Percentiles rank a stretch among this genome's conserved stretches.
Evolutionary conservation across 1,140 invertebrate species (phyloP).

Genomic region (Drosophila rufa): DNA sequence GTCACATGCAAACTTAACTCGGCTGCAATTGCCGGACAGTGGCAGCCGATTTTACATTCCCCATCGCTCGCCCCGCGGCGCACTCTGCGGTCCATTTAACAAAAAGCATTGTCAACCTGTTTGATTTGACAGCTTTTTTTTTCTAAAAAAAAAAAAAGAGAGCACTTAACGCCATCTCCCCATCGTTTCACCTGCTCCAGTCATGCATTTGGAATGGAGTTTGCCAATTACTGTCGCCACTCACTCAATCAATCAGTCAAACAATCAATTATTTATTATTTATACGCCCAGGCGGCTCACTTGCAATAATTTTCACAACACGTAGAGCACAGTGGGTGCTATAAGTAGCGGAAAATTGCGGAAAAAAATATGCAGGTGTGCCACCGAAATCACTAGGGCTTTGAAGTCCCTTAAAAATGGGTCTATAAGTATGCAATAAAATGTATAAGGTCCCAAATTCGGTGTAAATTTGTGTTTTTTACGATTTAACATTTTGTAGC

Average conservation of each 20-base stretch:
- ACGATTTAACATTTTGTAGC: too few species aligned
- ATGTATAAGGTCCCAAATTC: not conserved
- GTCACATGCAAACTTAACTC: conserved; percentile 31
- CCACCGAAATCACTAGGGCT: too few species aligned
- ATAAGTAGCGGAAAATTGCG: too few species aligned
- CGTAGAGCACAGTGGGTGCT: not conserved
- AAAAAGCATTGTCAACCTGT: conserved; percentile 47
- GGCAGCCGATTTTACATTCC: not conserved
- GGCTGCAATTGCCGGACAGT: conserved; percentile 13
- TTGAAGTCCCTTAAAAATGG: not conserved
- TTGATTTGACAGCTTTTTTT: conserved; percentile 41
- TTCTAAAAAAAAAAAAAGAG: not conserved
- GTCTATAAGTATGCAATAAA: not conserved
- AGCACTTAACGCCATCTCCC: conserved; percentile 20
- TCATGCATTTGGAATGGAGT: conserved; percentile 41
- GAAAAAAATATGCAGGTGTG: not conserved
- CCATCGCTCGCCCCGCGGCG: not conserved
- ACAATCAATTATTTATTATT: conserved; percentile 54
- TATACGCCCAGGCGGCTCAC: conserved; percentile 18
- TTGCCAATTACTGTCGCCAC: conserved; percentile 55
- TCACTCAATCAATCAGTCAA: conserved; percentile 45
- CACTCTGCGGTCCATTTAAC: conserved; percentile 12
- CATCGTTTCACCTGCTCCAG: conserved; percentile 7
- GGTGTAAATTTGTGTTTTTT: too few species aligned
- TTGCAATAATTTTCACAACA: conserved; percentile 45